Base-by-base conservation (phyloP, 2,888 invertebrate species). In the Gortyna flavago region DNA sequence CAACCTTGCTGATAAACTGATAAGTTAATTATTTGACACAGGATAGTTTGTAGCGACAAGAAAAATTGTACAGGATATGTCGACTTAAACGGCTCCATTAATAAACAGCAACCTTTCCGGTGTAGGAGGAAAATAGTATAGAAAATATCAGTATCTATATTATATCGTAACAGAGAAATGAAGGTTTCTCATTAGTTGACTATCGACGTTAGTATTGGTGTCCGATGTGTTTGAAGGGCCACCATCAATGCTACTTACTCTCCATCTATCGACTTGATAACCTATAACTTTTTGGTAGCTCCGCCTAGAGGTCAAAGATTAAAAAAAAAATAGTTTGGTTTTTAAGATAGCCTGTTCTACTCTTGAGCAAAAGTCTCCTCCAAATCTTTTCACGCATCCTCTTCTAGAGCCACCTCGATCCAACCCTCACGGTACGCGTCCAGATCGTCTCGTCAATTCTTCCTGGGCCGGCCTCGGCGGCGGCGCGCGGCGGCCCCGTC, bases 1-100 rank as follows among this genome's bases (percentile, higher is more conserved):
- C 9, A 16, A 32, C n/a, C 25, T 38, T 25, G 8, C n/a, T 29
- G 4, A 44, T 5, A 25, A 48, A 54, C 11, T 59, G 18, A 59
- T 69, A n/a, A 54, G 16, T 25, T 32, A 35, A 68, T 68, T 1
- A 68, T n/a, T 54, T 75, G 62, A 18, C 32, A 61, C 32, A n/a
- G 61, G 13, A 61, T 62, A 48, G n/a, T 2, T 41, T 48, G 48
- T 13, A 29, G 25, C 16, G 5, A 32, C 16, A 77, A 18, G 41
- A 51, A 71, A 71, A 69, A 79, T 32, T 32, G 80, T 41, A 71
- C 35, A 71, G 72, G 38, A 77, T 51, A 80, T 16, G 61, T 61
- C 18, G 48, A 41, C 44, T 81, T 79, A 73, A 59, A 74, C 59
- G 38, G 32, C 32, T 51, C 65, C 41, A 74, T 81, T 59, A 81